Conservation (phyloP, 2,888 invertebrate species). For the Eristalis pertinax region DNA sequence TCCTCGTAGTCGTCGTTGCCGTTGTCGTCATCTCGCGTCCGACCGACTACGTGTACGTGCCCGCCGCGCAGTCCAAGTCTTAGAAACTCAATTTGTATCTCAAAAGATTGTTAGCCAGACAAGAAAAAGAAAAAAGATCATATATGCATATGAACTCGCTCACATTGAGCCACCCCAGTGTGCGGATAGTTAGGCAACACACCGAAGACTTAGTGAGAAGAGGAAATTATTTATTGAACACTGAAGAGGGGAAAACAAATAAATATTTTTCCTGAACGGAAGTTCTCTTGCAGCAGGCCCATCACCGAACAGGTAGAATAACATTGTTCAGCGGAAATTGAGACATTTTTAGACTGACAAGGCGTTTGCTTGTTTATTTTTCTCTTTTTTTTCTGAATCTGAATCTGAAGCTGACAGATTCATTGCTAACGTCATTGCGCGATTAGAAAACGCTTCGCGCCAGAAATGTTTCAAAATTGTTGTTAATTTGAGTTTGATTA, state of each 20-base stretch:
- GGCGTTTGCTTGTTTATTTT: not conserved
- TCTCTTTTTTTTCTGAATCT: not conserved
- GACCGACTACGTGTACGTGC: conserved; percentile 19
- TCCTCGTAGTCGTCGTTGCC: not conserved
- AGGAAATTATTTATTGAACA: conserved; percentile 51
- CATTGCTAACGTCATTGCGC: not conserved
- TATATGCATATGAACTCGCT: not conserved
- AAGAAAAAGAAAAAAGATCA: conserved; percentile 6
- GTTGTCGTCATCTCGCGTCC: conserved; percentile 1
- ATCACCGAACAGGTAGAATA: conserved; percentile 58
- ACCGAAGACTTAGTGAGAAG: not conserved
- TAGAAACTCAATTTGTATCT: conserved; percentile 38
- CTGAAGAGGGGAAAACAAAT: conserved; percentile 48
- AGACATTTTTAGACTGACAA: conserved; percentile 32
- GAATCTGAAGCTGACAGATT: not conserved
- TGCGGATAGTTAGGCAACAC: conserved; percentile 10
- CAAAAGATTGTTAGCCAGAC: conserved; percentile 4
- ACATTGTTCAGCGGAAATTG: conserved; percentile 57
- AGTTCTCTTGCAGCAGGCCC: conserved; percentile 24
- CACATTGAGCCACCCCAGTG: not conserved
- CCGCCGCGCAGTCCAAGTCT: not conserved
- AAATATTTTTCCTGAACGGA: conserved; percentile 55
- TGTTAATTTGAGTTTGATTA: not conserved
- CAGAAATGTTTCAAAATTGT: not conserved
- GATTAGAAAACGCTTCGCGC: not conserved